Conservation (phyloP, 2,888 invertebrate genomes). For the Nephrocerus scutellatus region DNA sequence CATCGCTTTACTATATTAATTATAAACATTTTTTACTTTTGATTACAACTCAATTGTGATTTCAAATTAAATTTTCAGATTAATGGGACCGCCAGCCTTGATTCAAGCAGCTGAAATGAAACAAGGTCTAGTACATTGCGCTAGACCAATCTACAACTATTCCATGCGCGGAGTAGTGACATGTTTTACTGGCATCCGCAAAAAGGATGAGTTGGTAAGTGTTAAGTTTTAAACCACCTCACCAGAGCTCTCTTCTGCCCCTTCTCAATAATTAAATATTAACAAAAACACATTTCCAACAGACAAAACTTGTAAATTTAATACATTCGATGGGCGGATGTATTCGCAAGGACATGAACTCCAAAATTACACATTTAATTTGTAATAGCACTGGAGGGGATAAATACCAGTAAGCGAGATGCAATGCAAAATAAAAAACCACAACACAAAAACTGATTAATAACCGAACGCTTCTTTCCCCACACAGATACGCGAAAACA, state of each 20-base stretch:
- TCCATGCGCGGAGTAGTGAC: conserved; percentile 83
- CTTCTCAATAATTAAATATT: conserved; percentile 1
- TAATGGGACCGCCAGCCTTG: conserved; percentile 75
- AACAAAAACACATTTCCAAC: conserved; percentile 18
- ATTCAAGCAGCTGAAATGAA: conserved; percentile 64
- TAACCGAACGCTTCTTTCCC: no score
- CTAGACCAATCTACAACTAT: conserved; percentile 77
- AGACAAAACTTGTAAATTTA: conserved; percentile 80
- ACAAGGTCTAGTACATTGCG: conserved; percentile 63
- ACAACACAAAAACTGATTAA: neutral
- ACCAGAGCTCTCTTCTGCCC: no score
- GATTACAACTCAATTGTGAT: no score
- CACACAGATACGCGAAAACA: conserved; percentile 70
- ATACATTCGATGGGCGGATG: conserved; percentile 97
- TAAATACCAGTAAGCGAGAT: conserved; percentile 65
- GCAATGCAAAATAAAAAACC: neutral
- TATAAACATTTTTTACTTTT: no score
- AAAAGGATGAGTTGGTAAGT: conserved; percentile 78
- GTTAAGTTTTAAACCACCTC: neutral
- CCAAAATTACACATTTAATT: conserved; percentile 87
- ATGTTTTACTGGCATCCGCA: conserved; percentile 87
- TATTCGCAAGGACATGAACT: conserved; percentile 82
- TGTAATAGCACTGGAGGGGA: conserved; percentile 83
- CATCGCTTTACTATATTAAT: no score
- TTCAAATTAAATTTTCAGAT: conserved; percentile 49